These are phyloP conservation scores for Chunga burmeisteri DNA, from an alignment of 2,113 vertebrate species.

Conservation along the genomic window DNA sequence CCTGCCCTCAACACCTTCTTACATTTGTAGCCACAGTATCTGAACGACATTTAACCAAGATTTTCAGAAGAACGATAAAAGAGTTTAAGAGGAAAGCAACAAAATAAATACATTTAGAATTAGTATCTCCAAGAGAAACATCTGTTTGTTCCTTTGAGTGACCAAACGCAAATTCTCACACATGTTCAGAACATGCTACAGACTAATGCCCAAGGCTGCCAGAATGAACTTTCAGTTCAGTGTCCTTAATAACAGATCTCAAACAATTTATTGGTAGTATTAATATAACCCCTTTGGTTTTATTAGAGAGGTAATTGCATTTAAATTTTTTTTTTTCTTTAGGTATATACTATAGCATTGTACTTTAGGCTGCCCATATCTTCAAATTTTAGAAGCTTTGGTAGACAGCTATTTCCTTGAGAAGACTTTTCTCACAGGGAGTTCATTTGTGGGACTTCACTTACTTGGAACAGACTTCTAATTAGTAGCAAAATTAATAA, in stretches of 20 bases:
- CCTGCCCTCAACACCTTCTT: not conserved
- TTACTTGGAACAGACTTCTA: not conserved
- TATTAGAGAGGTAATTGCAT: not conserved
- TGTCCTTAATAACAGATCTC: not conserved
- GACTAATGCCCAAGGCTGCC: not conserved
- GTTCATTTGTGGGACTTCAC: not conserved
- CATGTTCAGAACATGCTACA: not conserved
- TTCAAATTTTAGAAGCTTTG: not conserved
- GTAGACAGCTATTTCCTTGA: not conserved
- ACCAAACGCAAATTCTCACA: slow-evolving; percentile 20
- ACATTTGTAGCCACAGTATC: not conserved
- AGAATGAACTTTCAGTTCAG: not conserved
- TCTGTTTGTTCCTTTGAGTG: not conserved
- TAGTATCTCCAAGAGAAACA: slow-evolving; percentile 8
- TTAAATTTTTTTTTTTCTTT: not conserved
- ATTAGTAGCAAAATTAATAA: not conserved
- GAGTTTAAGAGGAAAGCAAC: not conserved
- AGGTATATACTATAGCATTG: not conserved
- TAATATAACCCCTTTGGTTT: not conserved
- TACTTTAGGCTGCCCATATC: not conserved
- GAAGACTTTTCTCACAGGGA: not conserved
- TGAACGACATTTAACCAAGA: not conserved
- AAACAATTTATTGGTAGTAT: not conserved
- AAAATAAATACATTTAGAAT: not conserved
- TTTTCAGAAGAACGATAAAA: not conserved